Conservation (phyloP, 2,888 invertebrate species). For the Amphipoea lucens region DNA sequence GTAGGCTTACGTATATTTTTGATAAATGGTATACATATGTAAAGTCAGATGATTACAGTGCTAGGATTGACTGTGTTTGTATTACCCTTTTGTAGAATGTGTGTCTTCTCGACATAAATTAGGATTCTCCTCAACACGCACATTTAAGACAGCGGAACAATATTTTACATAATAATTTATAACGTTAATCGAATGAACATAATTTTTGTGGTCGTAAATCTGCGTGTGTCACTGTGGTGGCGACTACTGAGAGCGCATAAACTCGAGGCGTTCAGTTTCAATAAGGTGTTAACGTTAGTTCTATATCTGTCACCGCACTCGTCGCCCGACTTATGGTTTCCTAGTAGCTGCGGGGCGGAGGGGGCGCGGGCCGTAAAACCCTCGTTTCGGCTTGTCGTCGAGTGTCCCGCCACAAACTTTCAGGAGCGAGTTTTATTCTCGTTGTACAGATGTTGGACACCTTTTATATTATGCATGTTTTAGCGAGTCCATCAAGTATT, state of each 20-base stretch:
- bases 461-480: neutral
- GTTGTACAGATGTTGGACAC: neutral
- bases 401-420: neutral
- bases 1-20: neutral
- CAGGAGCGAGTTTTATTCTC: neutral
- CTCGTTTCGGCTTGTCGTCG: constrained; percentile 2
- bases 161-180: neutral
- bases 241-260: constrained; percentile 20
- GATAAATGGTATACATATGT: neutral
- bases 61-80: neutral
- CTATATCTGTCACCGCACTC: constrained; percentile 18
- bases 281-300: constrained; percentile 16
- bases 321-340: constrained; percentile 19
- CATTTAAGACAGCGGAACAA: neutral
- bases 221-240: constrained; percentile 9
- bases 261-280: constrained; percentile 20
- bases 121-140: neutral
- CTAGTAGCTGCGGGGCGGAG: constrained; percentile 11
- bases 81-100: neutral
- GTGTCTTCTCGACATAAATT: neutral
- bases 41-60: neutral
- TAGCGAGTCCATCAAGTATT: neutral
- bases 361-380: neutral
- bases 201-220: constrained; percentile 24
- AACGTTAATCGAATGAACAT: neutral